A percentile compares a stretch with the other conserved stretches of the same genome.
phyloP scores from a whole-genome alignment of 2,113 vertebrate genomes.

The Ginglymostoma cirratum region DNA sequence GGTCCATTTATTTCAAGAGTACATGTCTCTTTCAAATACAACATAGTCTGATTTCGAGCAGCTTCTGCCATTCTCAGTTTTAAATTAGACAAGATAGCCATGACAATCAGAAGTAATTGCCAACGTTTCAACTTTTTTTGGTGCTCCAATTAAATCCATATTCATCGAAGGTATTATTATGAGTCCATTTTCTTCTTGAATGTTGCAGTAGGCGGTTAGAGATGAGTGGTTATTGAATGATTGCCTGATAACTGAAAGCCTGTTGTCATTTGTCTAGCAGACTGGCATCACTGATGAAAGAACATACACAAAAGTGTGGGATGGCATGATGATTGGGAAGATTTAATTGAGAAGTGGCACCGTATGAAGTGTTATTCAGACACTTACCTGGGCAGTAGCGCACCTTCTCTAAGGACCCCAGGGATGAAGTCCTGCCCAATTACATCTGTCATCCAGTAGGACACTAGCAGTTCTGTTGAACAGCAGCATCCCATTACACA shows the following conservation, averaged over 20 bases:
- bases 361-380: background rate
- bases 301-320: background rate
- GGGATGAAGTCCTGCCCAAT: background rate
- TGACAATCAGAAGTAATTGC: constrained; percentile 10
- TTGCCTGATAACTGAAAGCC: background rate
- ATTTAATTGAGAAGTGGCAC: background rate
- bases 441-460: background rate
- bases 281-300: background rate
- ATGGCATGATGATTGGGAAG: background rate
- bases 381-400: background rate
- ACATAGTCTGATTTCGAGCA: background rate
- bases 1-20: background rate
- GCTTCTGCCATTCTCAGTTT: background rate
- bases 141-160: constrained; percentile 8
- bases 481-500: background rate
- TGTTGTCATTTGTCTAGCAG: background rate
- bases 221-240: background rate
- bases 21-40: background rate
- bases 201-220: background rate
- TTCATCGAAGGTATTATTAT: background rate
- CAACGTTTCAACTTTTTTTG: background rate
- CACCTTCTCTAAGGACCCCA: background rate
- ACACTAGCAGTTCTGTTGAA: background rate
- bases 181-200: background rate
- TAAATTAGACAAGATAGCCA: background rate